Conservation (phyloP, 1,140 invertebrate genomes). For the Vanessa atalanta region DNA sequence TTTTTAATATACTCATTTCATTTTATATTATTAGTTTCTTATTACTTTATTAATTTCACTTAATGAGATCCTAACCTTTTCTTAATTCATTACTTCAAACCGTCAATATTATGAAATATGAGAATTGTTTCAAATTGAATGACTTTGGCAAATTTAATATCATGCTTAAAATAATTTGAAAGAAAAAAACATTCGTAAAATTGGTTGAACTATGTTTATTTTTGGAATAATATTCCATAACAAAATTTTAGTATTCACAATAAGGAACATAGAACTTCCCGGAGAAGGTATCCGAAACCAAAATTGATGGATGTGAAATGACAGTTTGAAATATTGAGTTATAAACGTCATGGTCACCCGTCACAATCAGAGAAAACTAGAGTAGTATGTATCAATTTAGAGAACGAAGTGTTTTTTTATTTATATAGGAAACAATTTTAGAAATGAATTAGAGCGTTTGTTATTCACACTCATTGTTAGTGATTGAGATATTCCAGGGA, state of each 20-base stretch:
- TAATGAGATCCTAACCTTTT: too few species aligned
- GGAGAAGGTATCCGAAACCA: neutral
- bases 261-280: too few species aligned
- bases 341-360: neutral
- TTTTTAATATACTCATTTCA: neutral
- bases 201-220: too few species aligned
- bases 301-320: neutral
- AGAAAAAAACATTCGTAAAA: too few species aligned
- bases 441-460: neutral
- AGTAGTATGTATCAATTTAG: neutral
- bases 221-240: too few species aligned
- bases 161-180: too few species aligned
- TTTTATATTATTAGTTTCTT: too few species aligned
- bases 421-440: conserved; percentile 4
- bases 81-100: too few species aligned
- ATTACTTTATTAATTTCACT: too few species aligned
- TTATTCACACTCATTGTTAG: neutral
- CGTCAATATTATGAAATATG: too few species aligned
- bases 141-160: neutral
- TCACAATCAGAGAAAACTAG: neutral
- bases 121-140: neutral
- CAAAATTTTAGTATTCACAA: too few species aligned
- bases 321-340: neutral
- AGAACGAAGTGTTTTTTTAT: neutral
- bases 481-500: neutral